Evolutionary conservation across 1,140 invertebrate genomes (phyloP), one percentile per base, ranked within the genome.

Genomic region (Luehdorfia chinensis): DNA sequence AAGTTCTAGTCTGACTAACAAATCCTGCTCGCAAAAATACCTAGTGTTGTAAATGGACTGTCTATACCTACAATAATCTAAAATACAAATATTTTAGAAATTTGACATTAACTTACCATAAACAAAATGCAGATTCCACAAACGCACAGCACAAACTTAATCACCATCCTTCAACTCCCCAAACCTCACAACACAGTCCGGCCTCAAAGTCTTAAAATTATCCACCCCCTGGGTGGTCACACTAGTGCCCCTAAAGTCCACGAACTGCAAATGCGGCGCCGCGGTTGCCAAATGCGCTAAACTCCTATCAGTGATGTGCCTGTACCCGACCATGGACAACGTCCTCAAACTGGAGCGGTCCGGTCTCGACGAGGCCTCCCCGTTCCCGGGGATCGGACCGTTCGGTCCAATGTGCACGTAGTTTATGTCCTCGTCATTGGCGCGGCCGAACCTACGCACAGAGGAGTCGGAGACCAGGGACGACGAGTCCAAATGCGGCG

Each of bases 251-350:
- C 87, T 89, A 8, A 93, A 87, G 70, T 93, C 92, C 1, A 94
- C 66, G 31, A 85, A 83, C 9, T 83, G 68, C 1, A 94, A 66
- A 50, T 85, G 74, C 0, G 90, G 89, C 0, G 90, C 90, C 18
- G 90, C 90, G 4, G 87, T 83, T 0, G 87, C 87, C 43, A 93
- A 74, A 62, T 93, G 91, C 9, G 83, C 56, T 6, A 94, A 59
- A 51, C 90, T 90, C n/a, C 87, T 73, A 63, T 93, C 89, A 1
- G 92, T 93, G 1, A 94, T 88, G 44, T 79, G 81, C 4, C 87
- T 75, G 71, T 90, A 93, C 36, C 92, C 90, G 28, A 89, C 89
- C 23, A 88, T 79, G 2, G 87, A 76, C 4, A 87, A 49, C 0
- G 75, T 70, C 11, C 76, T 52, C 0, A 85, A 19, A 21, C 48